Evolutionary conservation across 2,888 invertebrate species (phyloP), one percentile per base, ranked within the genome.

Genomic region (Caradrina kadenii): DNA sequence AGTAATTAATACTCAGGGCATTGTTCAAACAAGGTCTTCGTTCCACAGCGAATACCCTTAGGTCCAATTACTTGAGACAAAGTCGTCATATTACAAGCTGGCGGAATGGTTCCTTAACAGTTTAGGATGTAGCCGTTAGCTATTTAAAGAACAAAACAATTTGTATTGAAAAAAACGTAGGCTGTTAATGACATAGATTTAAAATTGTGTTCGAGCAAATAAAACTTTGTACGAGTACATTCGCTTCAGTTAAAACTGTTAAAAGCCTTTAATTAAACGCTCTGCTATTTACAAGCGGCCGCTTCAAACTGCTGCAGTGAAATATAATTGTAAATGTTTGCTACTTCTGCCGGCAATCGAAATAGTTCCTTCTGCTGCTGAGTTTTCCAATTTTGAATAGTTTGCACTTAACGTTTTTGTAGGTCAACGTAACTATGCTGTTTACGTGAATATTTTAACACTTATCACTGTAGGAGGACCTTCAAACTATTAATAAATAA

Each of bases 1-100:
- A 89, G 86, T 88, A 90, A 91, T 91, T 90, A 89, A 89, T 90
- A 88, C 87, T 87, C 86, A 73, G 86, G 87, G 81, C 81, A 78
- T 85, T 86, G 88, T 87, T 87, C 84, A 86, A 89, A 89, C 88
- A 89, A 85, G 77, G 88, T 69, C 72, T 73, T 83, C 79, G 76
- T 68, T 73, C 74, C 60, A 76, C 79, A 73, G 68, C 78, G 76
- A 85, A 85, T 85, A 84, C 90, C 86, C 89, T 63, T 59, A 83
- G 87, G 89, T 85, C 86, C 87, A 91, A 92, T 92, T 90, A 92
- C 83, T 86, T 82, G 72, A 79, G 74, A 82, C 81, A 76, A 59
- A 60, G 49, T 55, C 54, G 68, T 84, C 62, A 70, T 75, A 59
- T 60, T 64, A 64, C 61, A 72, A 70, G 31, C 63, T 63, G 49